phyloP scores from a whole-genome alignment of 2,888 invertebrate genomes.

The Tupiocoris notatus region DNA sequence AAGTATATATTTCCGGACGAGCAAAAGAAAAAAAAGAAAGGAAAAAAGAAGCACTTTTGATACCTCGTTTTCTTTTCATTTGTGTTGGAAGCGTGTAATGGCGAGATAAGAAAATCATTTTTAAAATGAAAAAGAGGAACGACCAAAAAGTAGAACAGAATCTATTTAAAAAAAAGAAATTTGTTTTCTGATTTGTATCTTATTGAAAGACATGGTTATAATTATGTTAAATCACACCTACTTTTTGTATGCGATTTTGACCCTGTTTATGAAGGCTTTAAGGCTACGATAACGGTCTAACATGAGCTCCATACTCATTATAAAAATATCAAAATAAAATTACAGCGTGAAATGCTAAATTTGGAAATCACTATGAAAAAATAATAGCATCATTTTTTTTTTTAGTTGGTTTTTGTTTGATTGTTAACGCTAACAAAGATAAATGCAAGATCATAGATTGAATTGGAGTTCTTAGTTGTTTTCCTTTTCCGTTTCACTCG shows the following conservation, averaged over 20 bases:
- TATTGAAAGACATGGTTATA: slow-evolving; percentile 50
- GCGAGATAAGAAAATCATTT: not conserved
- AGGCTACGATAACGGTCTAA: slow-evolving; percentile 45
- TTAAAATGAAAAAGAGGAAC: not conserved
- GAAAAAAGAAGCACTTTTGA: no score
- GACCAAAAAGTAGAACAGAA: not conserved
- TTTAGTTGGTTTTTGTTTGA: slow-evolving; percentile 38
- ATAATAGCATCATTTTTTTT: no score
- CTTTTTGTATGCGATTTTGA: slow-evolving; percentile 48
- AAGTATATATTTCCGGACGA: no score
- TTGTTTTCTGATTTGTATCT: slow-evolving; percentile 44
- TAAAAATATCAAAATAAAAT: slow-evolving; percentile 43
- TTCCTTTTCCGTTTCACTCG: slow-evolving; percentile 1
- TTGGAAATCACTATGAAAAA: slow-evolving; percentile 45
- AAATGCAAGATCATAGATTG: slow-evolving; percentile 44
- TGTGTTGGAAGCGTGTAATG: not conserved
- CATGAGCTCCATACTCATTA: slow-evolving; percentile 34
- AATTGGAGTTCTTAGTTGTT: slow-evolving; percentile 36
- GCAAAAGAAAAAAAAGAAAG: no score
- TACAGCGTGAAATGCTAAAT: slow-evolving; percentile 46
- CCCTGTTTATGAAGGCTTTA: slow-evolving; percentile 48
- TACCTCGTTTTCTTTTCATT: not conserved
- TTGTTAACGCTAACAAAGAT: slow-evolving; percentile 44
- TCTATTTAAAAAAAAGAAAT: not conserved
- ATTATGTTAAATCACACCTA: slow-evolving; percentile 49